phyloP scores from a whole-genome alignment of 2,797 vertebrate genomes.

The Bucorvus abyssinicus region DNA sequence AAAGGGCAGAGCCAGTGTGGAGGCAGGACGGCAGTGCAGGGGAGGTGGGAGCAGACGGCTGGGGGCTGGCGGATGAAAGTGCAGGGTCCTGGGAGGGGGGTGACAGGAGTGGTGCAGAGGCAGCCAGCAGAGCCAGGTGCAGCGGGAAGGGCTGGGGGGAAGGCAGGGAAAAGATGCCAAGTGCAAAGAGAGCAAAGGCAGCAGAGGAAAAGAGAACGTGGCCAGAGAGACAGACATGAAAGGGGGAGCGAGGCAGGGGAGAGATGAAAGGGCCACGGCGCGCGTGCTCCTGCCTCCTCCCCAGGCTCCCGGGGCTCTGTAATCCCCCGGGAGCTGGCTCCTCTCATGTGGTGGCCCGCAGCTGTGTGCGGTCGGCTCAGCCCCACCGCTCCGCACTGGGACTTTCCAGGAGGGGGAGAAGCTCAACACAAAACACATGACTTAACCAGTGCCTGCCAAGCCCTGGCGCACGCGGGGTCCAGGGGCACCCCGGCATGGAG shows the following conservation, averaged over 20 bases:
- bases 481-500: background rate
- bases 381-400: slow-evolving; percentile 79
- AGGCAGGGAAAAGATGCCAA: slow-evolving; percentile 55
- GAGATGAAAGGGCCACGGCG: slow-evolving; percentile 53
- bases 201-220: background rate
- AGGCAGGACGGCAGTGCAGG: background rate
- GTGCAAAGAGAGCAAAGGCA: slow-evolving; percentile 63
- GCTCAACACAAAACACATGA: slow-evolving; percentile 63
- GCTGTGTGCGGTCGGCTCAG: slow-evolving; percentile 90
- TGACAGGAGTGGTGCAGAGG: background rate
- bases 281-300: slow-evolving; percentile 60
- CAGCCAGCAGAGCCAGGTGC: slow-evolving; percentile 57
- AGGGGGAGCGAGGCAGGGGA: slow-evolving; percentile 52
- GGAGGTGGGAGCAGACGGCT: background rate
- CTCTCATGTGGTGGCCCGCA: slow-evolving; percentile 94
- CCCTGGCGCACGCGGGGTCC: background rate
- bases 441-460: slow-evolving; percentile 46
- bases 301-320: slow-evolving; percentile 58
- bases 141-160: slow-evolving; percentile 19
- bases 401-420: slow-evolving; percentile 82
- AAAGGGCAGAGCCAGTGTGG: background rate
- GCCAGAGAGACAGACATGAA: slow-evolving; percentile 60
- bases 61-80: slow-evolving; percentile 25
- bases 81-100: background rate
- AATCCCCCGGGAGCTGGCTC: slow-evolving; percentile 63